Percentiles rank a stretch among this genome's conserved stretches.
These are phyloP conservation scores for Pararge aegeria DNA, from an alignment of 1,140 invertebrate species.

Conservation along the genomic window DNA sequence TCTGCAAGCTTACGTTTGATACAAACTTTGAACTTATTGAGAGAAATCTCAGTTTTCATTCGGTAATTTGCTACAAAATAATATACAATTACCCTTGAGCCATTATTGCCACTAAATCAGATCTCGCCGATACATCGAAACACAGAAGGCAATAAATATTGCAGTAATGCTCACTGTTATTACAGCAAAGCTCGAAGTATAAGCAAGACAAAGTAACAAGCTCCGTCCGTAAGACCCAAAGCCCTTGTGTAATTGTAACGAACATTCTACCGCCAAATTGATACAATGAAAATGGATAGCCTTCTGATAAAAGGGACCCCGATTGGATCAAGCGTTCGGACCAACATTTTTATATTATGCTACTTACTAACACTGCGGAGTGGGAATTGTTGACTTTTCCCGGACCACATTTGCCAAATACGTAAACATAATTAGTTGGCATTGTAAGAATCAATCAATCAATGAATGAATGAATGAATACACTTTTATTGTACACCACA, in stretches of 20 bases:
- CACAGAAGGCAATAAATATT: neutral
- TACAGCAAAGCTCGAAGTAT: neutral
- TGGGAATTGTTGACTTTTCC: neutral
- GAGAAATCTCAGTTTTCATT: no score
- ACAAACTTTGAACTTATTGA: no score
- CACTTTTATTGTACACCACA: no score
- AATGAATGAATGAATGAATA: no score
- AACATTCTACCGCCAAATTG: slow-evolving; percentile 5
- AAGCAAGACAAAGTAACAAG: slow-evolving; percentile 5
- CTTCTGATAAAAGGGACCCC: slow-evolving; percentile 4
- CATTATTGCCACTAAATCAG: no score
- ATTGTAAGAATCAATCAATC: no score
- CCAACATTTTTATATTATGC: neutral
- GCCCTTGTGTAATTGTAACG: slow-evolving; percentile 5
- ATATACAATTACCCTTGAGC: no score
- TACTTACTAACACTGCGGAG: neutral
- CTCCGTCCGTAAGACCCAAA: slow-evolving; percentile 1
- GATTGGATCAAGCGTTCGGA: slow-evolving; percentile 1
- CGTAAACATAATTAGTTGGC: no score
- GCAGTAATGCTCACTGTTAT: slow-evolving; percentile 1
- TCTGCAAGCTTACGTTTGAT: no score
- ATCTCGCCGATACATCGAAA: no score
- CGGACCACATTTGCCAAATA: neutral
- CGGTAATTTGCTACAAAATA: no score
- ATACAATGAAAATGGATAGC: slow-evolving; percentile 8